Percentiles rank a stretch among this genome's conserved stretches.
Evolutionary conservation across 1,140 invertebrate genomes (phyloP).

Genomic region (Papilio helenus): DNA sequence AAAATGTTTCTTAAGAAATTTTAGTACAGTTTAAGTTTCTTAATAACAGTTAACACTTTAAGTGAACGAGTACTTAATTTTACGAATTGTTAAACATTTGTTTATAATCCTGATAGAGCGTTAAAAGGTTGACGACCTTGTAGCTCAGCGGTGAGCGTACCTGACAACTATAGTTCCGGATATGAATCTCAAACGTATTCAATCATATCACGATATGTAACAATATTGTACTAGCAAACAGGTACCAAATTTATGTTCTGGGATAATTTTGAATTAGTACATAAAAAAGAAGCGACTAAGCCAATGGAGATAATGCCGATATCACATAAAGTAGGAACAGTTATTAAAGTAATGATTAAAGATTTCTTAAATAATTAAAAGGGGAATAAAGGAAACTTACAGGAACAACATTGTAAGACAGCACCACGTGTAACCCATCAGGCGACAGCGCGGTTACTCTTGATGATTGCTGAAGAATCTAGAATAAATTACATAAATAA

Average conservation of each 20-base stretch:
- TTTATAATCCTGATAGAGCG: not conserved
- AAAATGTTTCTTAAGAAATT: not conserved
- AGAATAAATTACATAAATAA: slow-evolving; percentile 44
- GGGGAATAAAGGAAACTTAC: slow-evolving; percentile 49
- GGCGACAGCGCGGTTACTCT: slow-evolving; percentile 60
- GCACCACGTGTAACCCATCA: slow-evolving; percentile 57
- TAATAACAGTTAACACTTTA: not conserved
- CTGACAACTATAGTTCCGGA: not conserved
- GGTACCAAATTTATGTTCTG: not conserved
- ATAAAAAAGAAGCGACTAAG: not conserved
- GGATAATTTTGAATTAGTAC: not conserved
- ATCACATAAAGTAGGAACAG: not conserved
- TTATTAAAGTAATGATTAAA: not conserved
- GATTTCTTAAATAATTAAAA: not conserved
- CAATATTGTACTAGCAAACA: not conserved
- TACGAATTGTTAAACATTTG: not conserved
- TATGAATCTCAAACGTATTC: not conserved
- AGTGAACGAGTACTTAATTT: not conserved
- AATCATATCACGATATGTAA: not conserved
- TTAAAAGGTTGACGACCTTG: slow-evolving; percentile 20
- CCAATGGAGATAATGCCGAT: too few relatives aligned
- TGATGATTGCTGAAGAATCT: slow-evolving; percentile 67
- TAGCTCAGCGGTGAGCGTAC: not conserved
- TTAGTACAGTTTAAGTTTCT: not conserved
- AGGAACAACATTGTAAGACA: slow-evolving; percentile 63